phyloP scores from a whole-genome alignment of 2,888 invertebrate genomes.

The Drosophila aldrichi region DNA sequence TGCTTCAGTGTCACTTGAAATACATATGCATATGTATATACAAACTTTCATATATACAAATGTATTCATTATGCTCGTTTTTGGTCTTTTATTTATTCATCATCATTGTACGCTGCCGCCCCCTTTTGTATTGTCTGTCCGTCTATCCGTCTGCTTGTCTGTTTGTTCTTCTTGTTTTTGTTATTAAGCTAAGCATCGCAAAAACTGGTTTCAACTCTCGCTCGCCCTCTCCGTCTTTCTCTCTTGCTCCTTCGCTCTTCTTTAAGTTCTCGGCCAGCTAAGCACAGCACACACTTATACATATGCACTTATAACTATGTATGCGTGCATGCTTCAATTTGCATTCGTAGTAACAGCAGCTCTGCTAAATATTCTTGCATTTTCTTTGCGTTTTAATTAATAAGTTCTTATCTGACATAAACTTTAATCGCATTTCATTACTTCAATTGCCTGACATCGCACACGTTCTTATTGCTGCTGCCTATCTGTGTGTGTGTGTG shows the following conservation, averaged over 20 bases:
- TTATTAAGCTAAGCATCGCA: constrained; percentile 57
- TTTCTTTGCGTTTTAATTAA: constrained; percentile 34
- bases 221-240: constrained; percentile 3
- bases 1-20: constrained; percentile 48
- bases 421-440: constrained; percentile 54
- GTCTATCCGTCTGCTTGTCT: constrained; percentile 21
- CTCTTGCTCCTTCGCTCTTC: constrained; percentile 17
- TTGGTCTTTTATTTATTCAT: constrained; percentile 36
- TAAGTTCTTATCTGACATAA: constrained; percentile 50
- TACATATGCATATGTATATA: constrained; percentile 20
- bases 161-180: constrained; percentile 42
- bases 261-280: constrained; percentile 41
- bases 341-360: constrained; percentile 28
- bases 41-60: constrained; percentile 10
- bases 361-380: constrained; percentile 43
- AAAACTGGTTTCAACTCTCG: constrained; percentile 51
- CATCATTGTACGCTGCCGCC: constrained; percentile 31
- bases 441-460: constrained; percentile 54
- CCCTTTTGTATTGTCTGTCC: constrained; percentile 40
- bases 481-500: background rate
- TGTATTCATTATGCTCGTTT: constrained; percentile 44
- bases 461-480: constrained; percentile 28
- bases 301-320: background rate
- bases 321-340: constrained; percentile 32
- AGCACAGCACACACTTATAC: constrained; percentile 32